A percentile compares a stretch with the other conserved stretches of the same genome.
Evolutionary conservation across 2,888 invertebrate genomes (phyloP).

Genomic region (Anagyrus pseudococci): DNA sequence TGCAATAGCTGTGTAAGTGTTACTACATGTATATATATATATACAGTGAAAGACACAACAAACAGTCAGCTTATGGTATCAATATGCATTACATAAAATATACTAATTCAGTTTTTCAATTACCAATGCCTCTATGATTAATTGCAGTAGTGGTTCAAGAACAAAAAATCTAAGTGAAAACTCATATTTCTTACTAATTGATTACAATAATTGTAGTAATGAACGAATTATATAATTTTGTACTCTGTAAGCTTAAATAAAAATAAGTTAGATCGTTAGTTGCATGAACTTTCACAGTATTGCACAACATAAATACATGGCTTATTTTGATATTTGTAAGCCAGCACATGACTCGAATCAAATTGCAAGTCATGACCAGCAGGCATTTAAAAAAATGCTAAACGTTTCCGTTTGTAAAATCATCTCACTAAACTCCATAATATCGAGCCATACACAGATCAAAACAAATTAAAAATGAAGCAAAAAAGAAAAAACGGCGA

Average conservation of each 20-base stretch:
- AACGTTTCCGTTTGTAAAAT: too few species aligned
- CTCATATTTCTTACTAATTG: neutral
- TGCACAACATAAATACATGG: conserved; percentile 27
- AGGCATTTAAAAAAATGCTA: too few species aligned
- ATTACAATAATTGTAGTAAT: neutral
- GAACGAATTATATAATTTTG: conserved; percentile 18
- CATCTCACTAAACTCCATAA: too few species aligned
- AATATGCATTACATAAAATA: conserved; percentile 24
- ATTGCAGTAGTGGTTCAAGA: neutral
- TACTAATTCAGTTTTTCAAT: too few species aligned
- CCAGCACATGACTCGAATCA: neutral
- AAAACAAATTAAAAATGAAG: too few species aligned
- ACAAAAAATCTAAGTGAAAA: neutral
- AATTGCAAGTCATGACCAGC: too few species aligned
- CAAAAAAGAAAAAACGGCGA: too few species aligned
- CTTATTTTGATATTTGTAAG: conserved; percentile 3
- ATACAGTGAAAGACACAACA: neutral
- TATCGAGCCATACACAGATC: too few species aligned
- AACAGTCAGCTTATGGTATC: neutral
- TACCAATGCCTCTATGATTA: too few species aligned
- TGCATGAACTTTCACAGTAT: conserved; percentile 22
- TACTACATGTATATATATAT: neutral
- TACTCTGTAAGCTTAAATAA: conserved; percentile 1
- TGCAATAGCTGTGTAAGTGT: neutral
- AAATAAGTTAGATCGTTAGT: neutral